Percentiles rank a stretch among this genome's conserved stretches.
Conservation (phyloP, 2,888 invertebrate genomes). For the Capitulum mitella region DNA sequence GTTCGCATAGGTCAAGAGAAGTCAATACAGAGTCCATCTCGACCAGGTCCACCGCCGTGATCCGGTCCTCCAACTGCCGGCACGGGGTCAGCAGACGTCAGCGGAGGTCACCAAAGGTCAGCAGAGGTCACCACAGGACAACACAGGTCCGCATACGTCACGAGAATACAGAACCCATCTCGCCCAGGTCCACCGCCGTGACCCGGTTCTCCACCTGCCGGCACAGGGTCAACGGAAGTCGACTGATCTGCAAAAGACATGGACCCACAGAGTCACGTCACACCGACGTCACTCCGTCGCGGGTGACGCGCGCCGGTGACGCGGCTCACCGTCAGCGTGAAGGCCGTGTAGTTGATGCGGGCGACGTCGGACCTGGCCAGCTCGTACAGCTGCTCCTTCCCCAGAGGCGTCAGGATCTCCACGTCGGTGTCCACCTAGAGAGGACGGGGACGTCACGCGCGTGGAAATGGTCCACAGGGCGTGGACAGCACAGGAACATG, state of each 20-base stretch:
- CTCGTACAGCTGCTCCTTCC: slow-evolving; percentile 54
- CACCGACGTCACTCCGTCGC: too few species aligned
- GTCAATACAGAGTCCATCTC: too few species aligned
- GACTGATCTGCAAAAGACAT: too few species aligned
- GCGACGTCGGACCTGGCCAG: slow-evolving; percentile 62
- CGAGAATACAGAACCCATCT: slow-evolving; percentile 40
- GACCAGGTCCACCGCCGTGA: not conserved
- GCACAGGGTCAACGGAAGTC: too few species aligned
- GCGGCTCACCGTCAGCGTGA: not conserved
- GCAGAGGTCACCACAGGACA: not conserved
- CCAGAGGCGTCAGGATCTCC: slow-evolving; percentile 54
- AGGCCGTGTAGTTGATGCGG: slow-evolving; percentile 51
- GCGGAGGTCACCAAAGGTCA: not conserved
- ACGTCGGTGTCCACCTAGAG: slow-evolving; percentile 36
- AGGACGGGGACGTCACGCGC: too few species aligned
- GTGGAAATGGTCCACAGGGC: too few species aligned
- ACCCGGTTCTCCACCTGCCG: slow-evolving; percentile 34
- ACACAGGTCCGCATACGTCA: too few species aligned
- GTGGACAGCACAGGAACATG: too few species aligned
- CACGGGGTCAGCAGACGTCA: not conserved
- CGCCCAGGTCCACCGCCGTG: slow-evolving; percentile 43
- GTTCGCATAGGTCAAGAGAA: too few species aligned
- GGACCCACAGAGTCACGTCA: too few species aligned
- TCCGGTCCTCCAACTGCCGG: not conserved
- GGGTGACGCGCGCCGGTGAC: too few species aligned